These are phyloP conservation scores for Nothobranchius furzeri DNA, from an alignment of 2,113 vertebrate genomes.

Conservation along the genomic window DNA sequence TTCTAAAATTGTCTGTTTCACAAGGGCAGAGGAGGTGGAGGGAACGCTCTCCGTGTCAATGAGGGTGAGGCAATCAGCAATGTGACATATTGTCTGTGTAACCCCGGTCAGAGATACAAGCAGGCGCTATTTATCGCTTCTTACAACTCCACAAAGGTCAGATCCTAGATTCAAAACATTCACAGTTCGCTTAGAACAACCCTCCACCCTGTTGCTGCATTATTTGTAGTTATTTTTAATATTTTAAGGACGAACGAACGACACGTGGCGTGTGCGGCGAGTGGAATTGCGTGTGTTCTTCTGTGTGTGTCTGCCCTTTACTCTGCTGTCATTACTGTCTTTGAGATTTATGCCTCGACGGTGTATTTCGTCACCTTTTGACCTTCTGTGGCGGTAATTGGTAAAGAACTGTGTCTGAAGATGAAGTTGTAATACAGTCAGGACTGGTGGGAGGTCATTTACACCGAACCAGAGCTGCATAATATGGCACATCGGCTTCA, in stretches of 20 bases:
- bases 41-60: conserved; percentile 17
- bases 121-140: conserved; percentile 44
- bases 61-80: conserved; percentile 20
- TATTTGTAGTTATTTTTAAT: neutral
- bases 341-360: conserved; percentile 62
- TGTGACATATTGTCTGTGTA: conserved; percentile 17
- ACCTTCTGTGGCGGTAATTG: conserved; percentile 64
- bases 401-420: conserved; percentile 45
- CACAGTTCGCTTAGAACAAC: too few relatives aligned
- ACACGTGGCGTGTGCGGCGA: conserved; percentile 9
- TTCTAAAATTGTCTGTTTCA: conserved; percentile 18
- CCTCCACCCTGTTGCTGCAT: neutral
- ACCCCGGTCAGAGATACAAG: conserved; percentile 25
- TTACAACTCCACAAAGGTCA: conserved; percentile 11
- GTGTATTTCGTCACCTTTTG: conserved; percentile 56
- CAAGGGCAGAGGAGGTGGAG: conserved; percentile 17
- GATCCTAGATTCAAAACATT: too few relatives aligned
- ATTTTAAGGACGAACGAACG: neutral
- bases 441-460: conserved; percentile 41
- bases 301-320: conserved; percentile 50
- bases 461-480: conserved; percentile 43
- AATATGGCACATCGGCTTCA: conserved; percentile 58
- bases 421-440: conserved; percentile 61
- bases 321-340: conserved; percentile 55
- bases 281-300: conserved; percentile 1